Evolutionary conservation across 1,140 invertebrate genomes (phyloP).

Genomic region (Dreissena rostriformis): DNA sequence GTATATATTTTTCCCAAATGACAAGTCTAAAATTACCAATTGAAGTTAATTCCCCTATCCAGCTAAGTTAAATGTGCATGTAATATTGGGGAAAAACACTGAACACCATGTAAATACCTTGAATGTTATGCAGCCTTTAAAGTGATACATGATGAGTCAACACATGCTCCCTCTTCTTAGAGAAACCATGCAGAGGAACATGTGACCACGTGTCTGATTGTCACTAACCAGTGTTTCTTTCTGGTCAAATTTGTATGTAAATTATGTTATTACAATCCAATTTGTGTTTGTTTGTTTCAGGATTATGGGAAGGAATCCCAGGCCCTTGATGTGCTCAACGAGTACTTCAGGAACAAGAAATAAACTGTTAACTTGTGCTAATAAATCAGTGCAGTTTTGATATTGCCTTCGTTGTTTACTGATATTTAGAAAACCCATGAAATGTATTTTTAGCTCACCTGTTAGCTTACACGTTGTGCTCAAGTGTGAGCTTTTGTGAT

Average conservation of each 20-base stretch:
- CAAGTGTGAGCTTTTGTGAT: no score
- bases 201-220: background rate
- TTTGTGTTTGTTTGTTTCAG: constrained; percentile 83
- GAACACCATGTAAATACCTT: no score
- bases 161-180: constrained; percentile 29
- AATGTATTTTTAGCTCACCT: background rate
- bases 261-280: no score
- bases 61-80: no score
- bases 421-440: background rate
- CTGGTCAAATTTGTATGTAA: no score
- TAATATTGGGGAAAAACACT: no score
- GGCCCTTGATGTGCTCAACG: constrained; percentile 94
- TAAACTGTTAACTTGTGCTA: constrained; percentile 59
- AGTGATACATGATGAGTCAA: background rate
- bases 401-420: background rate
- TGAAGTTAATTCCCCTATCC: no score
- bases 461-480: background rate
- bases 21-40: no score
- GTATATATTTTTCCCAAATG: no score
- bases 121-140: no score
- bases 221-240: background rate
- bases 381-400: constrained; percentile 61
- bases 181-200: background rate
- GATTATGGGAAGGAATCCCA: constrained; percentile 98
- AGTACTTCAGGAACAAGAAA: constrained; percentile 89